These are phyloP conservation scores for Meles meles DNA, from an alignment of 2,113 vertebrate species.

Conservation along the genomic window DNA sequence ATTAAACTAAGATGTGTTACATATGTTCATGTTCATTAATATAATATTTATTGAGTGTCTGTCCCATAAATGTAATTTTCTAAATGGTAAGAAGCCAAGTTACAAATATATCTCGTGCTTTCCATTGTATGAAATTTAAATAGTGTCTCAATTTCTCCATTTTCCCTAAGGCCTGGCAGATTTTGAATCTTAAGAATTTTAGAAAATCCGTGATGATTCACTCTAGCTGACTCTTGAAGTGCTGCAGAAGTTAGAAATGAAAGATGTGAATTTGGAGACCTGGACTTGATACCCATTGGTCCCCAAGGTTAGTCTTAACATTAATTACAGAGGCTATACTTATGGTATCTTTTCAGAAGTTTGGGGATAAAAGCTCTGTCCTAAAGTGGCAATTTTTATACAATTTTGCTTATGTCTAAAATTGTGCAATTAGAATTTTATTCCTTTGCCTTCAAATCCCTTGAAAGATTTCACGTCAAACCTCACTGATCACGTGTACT, in stretches of 20 bases:
- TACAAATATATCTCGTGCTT: not conserved
- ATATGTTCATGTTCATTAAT: not conserved
- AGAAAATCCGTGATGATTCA: not conserved
- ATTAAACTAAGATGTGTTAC: not conserved
- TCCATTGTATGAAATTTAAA: conserved; percentile 2
- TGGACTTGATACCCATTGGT: not conserved
- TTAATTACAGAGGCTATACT: not conserved
- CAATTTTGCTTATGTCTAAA: not conserved
- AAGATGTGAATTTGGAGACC: not conserved
- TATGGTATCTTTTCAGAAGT: not conserved
- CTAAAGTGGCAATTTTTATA: not conserved
- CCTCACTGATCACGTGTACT: not conserved
- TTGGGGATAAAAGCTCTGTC: not conserved
- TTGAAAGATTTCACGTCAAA: not conserved
- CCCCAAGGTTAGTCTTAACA: not conserved
- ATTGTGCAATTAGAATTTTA: not conserved
- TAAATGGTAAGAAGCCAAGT: not conserved
- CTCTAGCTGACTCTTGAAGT: not conserved
- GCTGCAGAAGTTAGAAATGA: not conserved
- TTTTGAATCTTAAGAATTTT: conserved; percentile 9
- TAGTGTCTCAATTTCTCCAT: not conserved
- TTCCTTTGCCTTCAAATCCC: not conserved
- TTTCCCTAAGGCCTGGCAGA: not conserved
- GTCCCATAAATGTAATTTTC: not conserved
- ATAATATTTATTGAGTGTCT: not conserved